A percentile compares a stretch with the other conserved stretches of the same genome.
phyloP scores from a whole-genome alignment of 2,113 vertebrate genomes.

The Cynoglossus semilaevis region DNA sequence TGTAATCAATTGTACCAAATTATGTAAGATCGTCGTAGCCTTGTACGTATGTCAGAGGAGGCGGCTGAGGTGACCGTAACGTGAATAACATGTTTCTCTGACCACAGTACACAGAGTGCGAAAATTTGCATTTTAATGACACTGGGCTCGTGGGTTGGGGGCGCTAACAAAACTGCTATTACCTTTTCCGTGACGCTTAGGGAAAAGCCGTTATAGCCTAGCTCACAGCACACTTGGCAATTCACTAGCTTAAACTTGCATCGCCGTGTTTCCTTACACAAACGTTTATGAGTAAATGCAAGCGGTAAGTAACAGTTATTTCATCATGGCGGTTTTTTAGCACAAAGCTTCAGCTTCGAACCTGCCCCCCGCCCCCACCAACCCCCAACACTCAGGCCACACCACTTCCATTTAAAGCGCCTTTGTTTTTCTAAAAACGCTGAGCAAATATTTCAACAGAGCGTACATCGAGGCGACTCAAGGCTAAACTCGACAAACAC shows the following conservation, averaged over 20 bases:
- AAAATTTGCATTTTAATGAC: too few species aligned
- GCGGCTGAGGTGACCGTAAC: too few species aligned
- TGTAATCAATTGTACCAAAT: too few species aligned
- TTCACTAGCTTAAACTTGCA: background rate
- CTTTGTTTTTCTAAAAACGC: background rate
- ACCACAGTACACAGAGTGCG: too few species aligned
- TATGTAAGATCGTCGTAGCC: too few species aligned
- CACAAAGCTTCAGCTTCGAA: constrained; percentile 15
- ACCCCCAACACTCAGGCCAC: constrained; percentile 36
- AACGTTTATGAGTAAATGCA: background rate
- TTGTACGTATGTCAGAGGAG: too few species aligned
- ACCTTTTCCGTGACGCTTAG: constrained; percentile 16
- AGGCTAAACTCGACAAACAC: background rate
- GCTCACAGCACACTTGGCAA: background rate
- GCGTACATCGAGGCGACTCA: background rate
- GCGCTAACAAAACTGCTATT: constrained; percentile 1
- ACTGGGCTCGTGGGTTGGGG: background rate
- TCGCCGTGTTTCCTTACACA: rapidly evolving
- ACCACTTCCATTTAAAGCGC: constrained; percentile 18
- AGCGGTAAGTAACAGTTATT: background rate
- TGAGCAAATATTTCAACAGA: background rate
- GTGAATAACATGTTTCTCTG: too few species aligned
- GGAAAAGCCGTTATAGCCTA: constrained; percentile 28
- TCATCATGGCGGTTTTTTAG: background rate
- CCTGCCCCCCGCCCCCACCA: background rate